Conservation (phyloP, 2,797 vertebrate species). For the Bryconaethiops microstoma region DNA sequence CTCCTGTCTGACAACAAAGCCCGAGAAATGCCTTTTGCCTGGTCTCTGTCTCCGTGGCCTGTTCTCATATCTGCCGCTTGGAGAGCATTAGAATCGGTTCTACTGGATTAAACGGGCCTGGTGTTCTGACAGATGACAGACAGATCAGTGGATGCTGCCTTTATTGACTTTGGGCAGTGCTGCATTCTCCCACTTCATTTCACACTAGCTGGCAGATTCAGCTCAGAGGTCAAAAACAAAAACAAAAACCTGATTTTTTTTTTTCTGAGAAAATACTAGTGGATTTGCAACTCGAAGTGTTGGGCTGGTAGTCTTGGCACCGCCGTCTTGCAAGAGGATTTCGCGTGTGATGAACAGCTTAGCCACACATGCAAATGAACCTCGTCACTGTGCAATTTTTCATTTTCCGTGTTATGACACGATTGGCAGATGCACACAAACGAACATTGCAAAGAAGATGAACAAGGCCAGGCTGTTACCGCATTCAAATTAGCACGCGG, state of each 20-base stretch:
- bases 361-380: constrained; percentile 1
- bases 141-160: not conserved
- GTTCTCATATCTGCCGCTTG: not conserved
- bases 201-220: not conserved
- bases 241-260: not conserved
- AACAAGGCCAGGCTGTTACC: no score
- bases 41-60: not conserved
- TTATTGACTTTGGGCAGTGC: not conserved
- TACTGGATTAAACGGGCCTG: not conserved
- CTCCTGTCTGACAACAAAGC: no score
- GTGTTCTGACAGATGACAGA: not conserved
- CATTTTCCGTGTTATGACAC: not conserved
- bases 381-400: not conserved
- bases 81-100: not conserved
- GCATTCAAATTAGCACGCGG: no score
- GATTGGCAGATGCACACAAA: not conserved
- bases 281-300: not conserved
- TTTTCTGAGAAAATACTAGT: not conserved
- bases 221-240: not conserved
- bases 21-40: no score
- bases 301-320: not conserved
- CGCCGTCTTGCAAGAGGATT: not conserved
- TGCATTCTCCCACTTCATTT: not conserved
- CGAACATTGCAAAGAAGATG: no score
- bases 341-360: not conserved